Percentiles rank a stretch among this genome's conserved stretches.
Conservation (phyloP, 2,888 invertebrate genomes). For the Epirrhoe alternata region DNA sequence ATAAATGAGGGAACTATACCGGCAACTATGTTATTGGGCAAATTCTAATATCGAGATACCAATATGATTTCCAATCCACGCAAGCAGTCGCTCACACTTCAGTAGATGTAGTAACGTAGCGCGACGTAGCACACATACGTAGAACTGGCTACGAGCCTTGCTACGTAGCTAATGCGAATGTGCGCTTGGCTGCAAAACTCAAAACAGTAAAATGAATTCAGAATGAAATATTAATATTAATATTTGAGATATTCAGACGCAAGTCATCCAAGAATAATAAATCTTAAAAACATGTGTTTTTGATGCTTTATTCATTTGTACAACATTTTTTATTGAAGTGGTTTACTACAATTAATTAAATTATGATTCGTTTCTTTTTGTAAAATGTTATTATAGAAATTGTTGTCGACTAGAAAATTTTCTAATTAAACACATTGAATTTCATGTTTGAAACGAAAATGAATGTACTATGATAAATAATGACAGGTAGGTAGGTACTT, state of each 20-base stretch:
- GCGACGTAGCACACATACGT: slow-evolving; percentile 10
- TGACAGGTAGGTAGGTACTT: neutral
- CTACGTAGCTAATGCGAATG: slow-evolving; percentile 29
- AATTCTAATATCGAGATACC: slow-evolving; percentile 36
- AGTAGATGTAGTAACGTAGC: slow-evolving; percentile 25
- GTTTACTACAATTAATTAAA: no score
- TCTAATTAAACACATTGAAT: no score
- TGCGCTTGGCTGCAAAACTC: neutral
- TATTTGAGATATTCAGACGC: neutral
- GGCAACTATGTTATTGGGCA: slow-evolving; percentile 21
- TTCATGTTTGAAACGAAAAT: neutral
- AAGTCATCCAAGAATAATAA: no score
- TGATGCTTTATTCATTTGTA: no score
- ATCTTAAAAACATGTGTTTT: no score
- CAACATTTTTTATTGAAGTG: no score
- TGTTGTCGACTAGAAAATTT: no score
- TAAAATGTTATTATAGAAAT: no score
- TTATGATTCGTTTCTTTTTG: no score
- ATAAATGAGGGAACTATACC: slow-evolving; percentile 8
- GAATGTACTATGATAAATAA: neutral
- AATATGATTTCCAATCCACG: slow-evolving; percentile 36
- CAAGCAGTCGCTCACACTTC: slow-evolving; percentile 33
- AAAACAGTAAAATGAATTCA: neutral
- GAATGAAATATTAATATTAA: slow-evolving; percentile 1
- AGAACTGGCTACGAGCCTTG: slow-evolving; percentile 32